phyloP scores from a whole-genome alignment of 1,140 invertebrate genomes.

The Calosoma granatense region DNA sequence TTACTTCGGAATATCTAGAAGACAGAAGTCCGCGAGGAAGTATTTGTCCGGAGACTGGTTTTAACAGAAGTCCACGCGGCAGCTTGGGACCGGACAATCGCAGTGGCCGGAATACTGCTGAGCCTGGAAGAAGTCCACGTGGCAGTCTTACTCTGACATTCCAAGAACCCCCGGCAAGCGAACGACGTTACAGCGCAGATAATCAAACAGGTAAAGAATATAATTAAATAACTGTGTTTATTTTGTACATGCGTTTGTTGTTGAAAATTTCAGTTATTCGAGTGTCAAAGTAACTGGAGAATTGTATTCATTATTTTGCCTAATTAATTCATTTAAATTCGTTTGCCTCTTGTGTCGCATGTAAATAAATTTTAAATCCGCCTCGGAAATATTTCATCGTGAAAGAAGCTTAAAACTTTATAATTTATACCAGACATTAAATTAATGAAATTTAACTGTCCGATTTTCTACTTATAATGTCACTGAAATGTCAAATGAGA shows the following conservation, averaged over 20 bases:
- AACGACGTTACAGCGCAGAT: constrained; percentile 49
- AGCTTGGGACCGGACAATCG: constrained; percentile 39
- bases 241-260: background rate
- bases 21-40: constrained; percentile 51
- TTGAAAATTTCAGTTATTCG: too few species aligned
- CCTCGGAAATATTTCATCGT: too few species aligned
- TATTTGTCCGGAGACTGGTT: constrained; percentile 38
- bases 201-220: constrained; percentile 33
- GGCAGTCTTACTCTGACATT: constrained; percentile 45
- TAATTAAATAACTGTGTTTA: constrained; percentile 1
- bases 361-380: too few species aligned
- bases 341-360: background rate
- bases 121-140: constrained; percentile 42
- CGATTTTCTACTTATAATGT: too few species aligned
- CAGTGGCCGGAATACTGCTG: constrained; percentile 36
- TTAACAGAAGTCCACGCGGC: constrained; percentile 46
- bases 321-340: too few species aligned
- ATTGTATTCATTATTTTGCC: too few species aligned
- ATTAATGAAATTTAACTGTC: too few species aligned
- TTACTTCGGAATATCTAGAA: constrained; percentile 36
- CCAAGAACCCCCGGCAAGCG: constrained; percentile 45
- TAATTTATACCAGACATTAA: too few species aligned
- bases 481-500: too few species aligned
- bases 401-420: too few species aligned
- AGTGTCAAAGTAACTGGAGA: too few species aligned